Conservation (phyloP, 2,797 vertebrate genomes). For the Kryptolebias ocellatus region DNA sequence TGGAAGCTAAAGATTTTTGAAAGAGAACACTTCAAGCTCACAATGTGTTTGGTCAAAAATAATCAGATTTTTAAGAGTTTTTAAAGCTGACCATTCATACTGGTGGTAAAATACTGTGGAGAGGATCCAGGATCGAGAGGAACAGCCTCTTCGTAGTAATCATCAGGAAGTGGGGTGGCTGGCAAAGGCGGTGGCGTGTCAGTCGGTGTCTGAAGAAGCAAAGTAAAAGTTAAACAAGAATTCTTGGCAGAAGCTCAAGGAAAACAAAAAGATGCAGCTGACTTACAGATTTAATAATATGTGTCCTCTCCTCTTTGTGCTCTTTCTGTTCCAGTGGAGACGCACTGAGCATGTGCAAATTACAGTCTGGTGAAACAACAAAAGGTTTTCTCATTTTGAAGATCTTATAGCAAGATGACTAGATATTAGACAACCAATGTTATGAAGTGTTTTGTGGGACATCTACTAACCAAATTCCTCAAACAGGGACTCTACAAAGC, state of each 20-base stretch:
- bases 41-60: too few species aligned
- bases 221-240: slow-evolving; percentile 16
- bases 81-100: slow-evolving; percentile 65
- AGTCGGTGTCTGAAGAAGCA: slow-evolving; percentile 77
- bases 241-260: background rate
- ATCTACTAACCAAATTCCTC: slow-evolving; percentile 90
- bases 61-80: background rate
- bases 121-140: slow-evolving; percentile 90
- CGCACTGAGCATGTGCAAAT: slow-evolving; percentile 90
- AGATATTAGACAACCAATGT: background rate
- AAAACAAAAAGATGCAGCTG: background rate
- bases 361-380: slow-evolving; percentile 85
- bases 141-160: slow-evolving; percentile 97
- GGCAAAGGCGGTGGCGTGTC: slow-evolving; percentile 91
- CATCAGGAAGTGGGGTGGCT: slow-evolving; percentile 91
- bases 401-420: background rate
- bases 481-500: slow-evolving; percentile 98
- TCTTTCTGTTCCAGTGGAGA: slow-evolving; percentile 88
- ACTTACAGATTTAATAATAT: slow-evolving; percentile 78
- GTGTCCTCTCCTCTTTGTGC: slow-evolving; percentile 71
- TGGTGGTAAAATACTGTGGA: slow-evolving; percentile 92
- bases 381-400: background rate
- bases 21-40: background rate
- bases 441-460: background rate
- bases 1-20: slow-evolving; percentile 47